phyloP scores from a whole-genome alignment of 2,113 vertebrate species.

The Excalfactoria chinensis region DNA sequence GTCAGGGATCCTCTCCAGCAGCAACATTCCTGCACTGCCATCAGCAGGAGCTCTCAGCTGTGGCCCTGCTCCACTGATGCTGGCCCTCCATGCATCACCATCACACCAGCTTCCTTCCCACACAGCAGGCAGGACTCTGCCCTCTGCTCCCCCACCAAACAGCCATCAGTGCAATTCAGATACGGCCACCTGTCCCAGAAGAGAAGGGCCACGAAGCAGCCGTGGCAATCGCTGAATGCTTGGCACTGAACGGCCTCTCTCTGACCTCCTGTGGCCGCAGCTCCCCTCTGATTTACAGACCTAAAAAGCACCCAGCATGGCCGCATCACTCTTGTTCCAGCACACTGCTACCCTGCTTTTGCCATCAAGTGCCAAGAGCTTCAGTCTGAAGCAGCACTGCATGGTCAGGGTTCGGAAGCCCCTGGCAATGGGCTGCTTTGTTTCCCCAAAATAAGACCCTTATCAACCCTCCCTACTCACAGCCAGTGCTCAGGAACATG shows the following conservation, averaged over 20 bases:
- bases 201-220: background rate
- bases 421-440: background rate
- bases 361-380: background rate
- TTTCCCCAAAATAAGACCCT: background rate
- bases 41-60: background rate
- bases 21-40: background rate
- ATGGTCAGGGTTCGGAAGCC: background rate
- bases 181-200: accelerated
- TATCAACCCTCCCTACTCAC: background rate
- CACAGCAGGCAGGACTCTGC: background rate
- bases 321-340: background rate
- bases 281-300: accelerated
- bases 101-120: background rate
- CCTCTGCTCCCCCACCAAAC: background rate
- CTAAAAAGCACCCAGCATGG: accelerated
- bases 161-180: background rate
- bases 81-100: background rate
- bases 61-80: background rate
- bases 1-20: slow-evolving; percentile 7
- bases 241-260: no score
- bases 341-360: background rate
- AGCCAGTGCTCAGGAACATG: accelerated
- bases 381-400: background rate
- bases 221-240: accelerated
- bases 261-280: accelerated